Base-by-base conservation (phyloP, 1,140 invertebrate species). In the Drosophila ohnishii region DNA sequence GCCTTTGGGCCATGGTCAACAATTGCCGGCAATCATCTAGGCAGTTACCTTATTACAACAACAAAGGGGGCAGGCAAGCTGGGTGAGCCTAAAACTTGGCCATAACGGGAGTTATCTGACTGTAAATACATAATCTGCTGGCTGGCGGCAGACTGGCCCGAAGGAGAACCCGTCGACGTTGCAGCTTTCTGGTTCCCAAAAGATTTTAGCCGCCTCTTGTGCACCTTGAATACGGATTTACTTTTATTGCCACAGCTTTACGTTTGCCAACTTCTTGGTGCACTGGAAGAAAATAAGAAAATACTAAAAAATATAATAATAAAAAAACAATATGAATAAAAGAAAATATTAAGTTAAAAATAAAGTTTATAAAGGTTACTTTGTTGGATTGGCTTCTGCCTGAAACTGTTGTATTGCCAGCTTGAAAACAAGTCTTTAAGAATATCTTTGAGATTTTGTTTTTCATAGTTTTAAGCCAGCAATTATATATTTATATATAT, bases 11-110 rank as follows among this genome's bases (percentile, higher is more conserved):
- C 59, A 47, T 59, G 75, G 76, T 79, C 77, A 85, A 88, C 76
- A 87, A 87, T 88, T 87, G 80, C 64, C 58, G 75, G 84, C 83
- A 87, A 87, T 87, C 84, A 87, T 88, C 83, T 87, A 88, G 83
- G 76, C 80, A 77, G 84, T 80, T 88, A 78, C 80, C 73, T 80
- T 84, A 88, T 87, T 88, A 88, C 84, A 88, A 71, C 64, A 81
- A 80, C 82, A 81, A 53, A 50, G 58, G 45, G 48, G 0, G 28
- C 0, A 0, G 48, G 39, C 59, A 19, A 19, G 47, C 14, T 10
- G 14, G n/a, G 30, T n/a, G n/a, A 16, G 50, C 13, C n/a, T 25
- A 40, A 70, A 84, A 80, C 64, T 87, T 88, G 76, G 70, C 80
- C 74, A 88, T 83, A 88, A 88, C 67, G 77, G 73, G 59, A 88